A percentile compares a stretch with the other conserved stretches of the same genome.
Evolutionary conservation across 2,888 invertebrate species (phyloP).

Genomic region (Seira musarum): DNA sequence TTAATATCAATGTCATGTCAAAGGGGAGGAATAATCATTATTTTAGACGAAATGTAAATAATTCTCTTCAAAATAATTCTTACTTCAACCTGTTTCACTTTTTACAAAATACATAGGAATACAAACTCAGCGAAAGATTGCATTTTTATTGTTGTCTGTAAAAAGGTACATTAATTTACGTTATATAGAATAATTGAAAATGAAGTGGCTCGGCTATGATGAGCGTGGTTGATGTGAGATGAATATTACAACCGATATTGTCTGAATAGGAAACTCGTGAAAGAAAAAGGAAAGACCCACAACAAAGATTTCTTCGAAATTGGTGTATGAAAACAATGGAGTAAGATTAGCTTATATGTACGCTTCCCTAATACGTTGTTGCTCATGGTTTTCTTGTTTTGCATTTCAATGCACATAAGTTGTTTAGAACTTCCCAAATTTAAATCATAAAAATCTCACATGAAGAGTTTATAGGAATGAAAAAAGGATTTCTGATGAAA

Average conservation of each 20-base stretch:
- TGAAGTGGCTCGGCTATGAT: not conserved
- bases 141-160: conserved; percentile 6
- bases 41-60: not conserved
- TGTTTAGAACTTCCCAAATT: no score
- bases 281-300: not conserved
- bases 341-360: not conserved
- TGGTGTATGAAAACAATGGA: not conserved
- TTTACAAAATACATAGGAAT: not conserved
- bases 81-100: conserved; percentile 3
- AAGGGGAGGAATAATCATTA: conserved; percentile 48
- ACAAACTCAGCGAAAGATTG: no score
- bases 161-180: not conserved
- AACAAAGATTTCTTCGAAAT: not conserved
- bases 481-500: not conserved
- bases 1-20: conserved; percentile 47
- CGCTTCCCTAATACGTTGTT: not conserved
- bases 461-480: not conserved
- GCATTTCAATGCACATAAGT: not conserved
- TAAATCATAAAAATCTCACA: not conserved
- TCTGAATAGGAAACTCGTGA: not conserved
- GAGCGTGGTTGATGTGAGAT: not conserved
- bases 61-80: not conserved
- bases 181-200: not conserved
- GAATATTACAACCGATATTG: not conserved
- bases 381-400: not conserved